Percentiles rank a stretch among this genome's conserved stretches.
Conservation (phyloP, 2,888 invertebrate species). For the Morinoia aosen region DNA sequence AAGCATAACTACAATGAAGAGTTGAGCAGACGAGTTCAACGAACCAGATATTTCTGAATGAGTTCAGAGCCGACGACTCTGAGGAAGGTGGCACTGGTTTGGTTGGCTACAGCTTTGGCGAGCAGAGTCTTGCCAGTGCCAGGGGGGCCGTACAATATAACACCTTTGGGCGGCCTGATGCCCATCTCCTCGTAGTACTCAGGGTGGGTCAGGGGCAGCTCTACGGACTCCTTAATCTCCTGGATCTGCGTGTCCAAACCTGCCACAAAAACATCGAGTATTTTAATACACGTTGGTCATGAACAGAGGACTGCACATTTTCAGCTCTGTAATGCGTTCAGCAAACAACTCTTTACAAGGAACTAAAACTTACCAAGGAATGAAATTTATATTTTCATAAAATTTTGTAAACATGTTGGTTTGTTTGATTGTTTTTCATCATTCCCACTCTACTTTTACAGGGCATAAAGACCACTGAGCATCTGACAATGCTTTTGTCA, state of each 20-base stretch:
- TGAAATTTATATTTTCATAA: too few species aligned
- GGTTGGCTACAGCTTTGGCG: slow-evolving; percentile 99
- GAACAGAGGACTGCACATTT: too few species aligned
- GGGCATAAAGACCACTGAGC: too few species aligned
- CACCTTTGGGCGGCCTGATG: slow-evolving; percentile 99
- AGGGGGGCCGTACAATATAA: slow-evolving; percentile 97
- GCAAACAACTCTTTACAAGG: too few species aligned
- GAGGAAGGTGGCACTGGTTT: slow-evolving; percentile 98
- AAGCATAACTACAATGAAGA: too few species aligned
- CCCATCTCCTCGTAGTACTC: slow-evolving; percentile 99
- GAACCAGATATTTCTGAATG: slow-evolving; percentile 96
- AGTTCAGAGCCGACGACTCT: slow-evolving; percentile 99
- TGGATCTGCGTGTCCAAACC: slow-evolving; percentile 96
- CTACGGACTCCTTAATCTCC: slow-evolving; percentile 98
- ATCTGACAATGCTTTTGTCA: too few species aligned
- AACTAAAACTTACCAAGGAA: too few species aligned
- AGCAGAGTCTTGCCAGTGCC: slow-evolving; percentile 98
- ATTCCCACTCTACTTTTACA: too few species aligned
- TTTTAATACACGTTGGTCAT: too few species aligned
- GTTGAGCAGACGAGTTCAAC: slow-evolving; percentile 59
- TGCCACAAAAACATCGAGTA: slow-evolving; percentile 28
- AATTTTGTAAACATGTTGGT: too few species aligned
- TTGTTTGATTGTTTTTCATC: too few species aligned
- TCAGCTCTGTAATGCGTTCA: too few species aligned
- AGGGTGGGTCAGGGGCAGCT: slow-evolving; percentile 97